These are phyloP conservation scores for Brachystomella parvula DNA, from an alignment of 1,140 invertebrate species.

Conservation along the genomic window DNA sequence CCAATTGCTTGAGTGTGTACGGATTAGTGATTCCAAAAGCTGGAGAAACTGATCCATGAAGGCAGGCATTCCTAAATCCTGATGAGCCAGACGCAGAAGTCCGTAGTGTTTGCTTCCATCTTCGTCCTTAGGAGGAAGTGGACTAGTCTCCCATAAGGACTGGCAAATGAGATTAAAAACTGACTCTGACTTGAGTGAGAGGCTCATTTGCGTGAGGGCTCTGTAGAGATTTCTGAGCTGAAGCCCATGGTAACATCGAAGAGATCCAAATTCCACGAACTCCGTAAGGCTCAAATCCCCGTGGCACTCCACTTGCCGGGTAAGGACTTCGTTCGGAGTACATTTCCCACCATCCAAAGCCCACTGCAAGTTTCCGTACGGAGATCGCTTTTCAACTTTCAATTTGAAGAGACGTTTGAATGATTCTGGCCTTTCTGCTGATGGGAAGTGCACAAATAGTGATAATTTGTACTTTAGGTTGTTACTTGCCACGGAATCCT, in stretches of 20 bases:
- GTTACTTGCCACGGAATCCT: too few species aligned
- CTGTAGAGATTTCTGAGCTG: constrained; percentile 20
- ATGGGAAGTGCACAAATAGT: neutral
- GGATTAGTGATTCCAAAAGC: constrained; percentile 2
- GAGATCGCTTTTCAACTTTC: constrained; percentile 11
- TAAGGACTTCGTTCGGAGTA: constrained; percentile 20
- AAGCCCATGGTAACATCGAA: constrained; percentile 12
- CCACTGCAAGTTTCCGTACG: constrained; percentile 17
- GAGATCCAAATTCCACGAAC: constrained; percentile 24
- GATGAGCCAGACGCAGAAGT: constrained; percentile 3
- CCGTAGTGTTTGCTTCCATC: neutral
- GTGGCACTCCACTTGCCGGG: constrained; percentile 20
- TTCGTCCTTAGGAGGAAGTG: neutral
- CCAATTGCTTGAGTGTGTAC: constrained; percentile 20
- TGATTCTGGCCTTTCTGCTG: too few species aligned
- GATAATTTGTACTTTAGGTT: too few species aligned
- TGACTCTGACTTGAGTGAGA: constrained; percentile 17
- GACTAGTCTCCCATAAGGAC: constrained; percentile 18
- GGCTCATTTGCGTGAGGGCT: constrained; percentile 1
- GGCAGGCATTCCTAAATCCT: constrained; percentile 8
- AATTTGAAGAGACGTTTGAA: constrained; percentile 2
- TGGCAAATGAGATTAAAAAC: constrained; percentile 21
- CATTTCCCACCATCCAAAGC: neutral
- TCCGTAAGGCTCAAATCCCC: constrained; percentile 15
- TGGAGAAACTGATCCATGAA: constrained; percentile 22